These are phyloP conservation scores for Eudyptes chrysolophus DNA, from an alignment of 2,113 vertebrate genomes.

Conservation along the genomic window DNA sequence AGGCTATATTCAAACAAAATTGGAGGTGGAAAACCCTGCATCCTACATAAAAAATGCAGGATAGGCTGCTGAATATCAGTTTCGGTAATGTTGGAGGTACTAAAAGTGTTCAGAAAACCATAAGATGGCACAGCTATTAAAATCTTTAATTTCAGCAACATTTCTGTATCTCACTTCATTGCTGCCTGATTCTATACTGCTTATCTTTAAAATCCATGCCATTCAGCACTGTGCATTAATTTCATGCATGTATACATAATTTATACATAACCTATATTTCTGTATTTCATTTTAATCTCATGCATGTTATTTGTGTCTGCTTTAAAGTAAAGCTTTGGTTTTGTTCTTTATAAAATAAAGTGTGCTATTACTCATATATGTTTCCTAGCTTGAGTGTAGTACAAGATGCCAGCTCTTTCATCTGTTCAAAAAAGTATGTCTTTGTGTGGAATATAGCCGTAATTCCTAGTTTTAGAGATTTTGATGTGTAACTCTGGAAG, in stretches of 20 bases:
- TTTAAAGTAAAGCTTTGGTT: background rate
- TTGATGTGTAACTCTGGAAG: background rate
- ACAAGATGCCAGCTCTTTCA: background rate
- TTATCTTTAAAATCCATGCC: background rate
- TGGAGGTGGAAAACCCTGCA: background rate
- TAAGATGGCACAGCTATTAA: background rate
- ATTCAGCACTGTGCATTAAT: background rate
- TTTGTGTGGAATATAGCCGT: background rate
- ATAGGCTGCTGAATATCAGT: background rate
- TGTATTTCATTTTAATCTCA: background rate
- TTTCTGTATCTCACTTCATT: background rate
- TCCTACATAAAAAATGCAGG: background rate
- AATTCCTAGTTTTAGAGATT: background rate
- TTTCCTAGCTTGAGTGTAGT: background rate
- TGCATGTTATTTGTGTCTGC: background rate
- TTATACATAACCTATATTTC: background rate
- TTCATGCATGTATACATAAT: background rate
- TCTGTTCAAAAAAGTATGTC: background rate
- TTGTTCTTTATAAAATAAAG: background rate
- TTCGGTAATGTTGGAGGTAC: background rate
- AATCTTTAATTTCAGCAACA: background rate
- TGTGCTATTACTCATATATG: background rate
- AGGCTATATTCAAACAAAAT: background rate
- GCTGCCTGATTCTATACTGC: background rate
- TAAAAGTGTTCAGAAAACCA: background rate